Conservation (phyloP, 2,888 invertebrate species). For the Nasonia oneida region DNA sequence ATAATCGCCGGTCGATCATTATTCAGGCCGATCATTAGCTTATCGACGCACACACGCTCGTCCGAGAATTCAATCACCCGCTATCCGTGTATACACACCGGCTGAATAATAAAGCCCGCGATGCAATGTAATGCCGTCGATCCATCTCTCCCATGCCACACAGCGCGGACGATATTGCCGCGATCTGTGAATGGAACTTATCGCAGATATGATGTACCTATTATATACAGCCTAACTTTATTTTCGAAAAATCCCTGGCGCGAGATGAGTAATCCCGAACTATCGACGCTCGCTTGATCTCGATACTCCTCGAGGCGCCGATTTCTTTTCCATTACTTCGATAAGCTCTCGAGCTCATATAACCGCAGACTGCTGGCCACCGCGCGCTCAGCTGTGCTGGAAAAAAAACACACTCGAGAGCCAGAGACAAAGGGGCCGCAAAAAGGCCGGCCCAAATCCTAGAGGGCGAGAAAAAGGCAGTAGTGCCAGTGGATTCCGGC, state of each 20-base stretch:
- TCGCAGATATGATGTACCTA: too few species aligned
- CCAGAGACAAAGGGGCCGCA: background rate
- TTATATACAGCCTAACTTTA: background rate
- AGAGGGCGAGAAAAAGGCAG: conserved; percentile 16
- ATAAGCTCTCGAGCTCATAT: conserved; percentile 38
- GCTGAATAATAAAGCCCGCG: conserved; percentile 71
- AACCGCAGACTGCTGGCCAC: conserved; percentile 9
- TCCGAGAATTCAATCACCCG: conserved; percentile 75
- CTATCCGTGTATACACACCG: conserved; percentile 73
- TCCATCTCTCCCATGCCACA: background rate
- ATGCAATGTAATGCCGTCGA: background rate
- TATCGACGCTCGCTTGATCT: conserved; percentile 9
- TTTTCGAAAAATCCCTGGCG: background rate
- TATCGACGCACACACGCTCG: conserved; percentile 70
- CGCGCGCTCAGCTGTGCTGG: background rate
- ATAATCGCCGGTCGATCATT: conserved; percentile 71
- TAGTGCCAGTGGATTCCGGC: background rate
- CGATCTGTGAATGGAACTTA: too few species aligned
- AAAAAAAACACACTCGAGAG: background rate
- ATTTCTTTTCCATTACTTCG: conserved; percentile 43
- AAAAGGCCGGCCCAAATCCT: conserved; percentile 18
- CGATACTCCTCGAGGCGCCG: conserved; percentile 24
- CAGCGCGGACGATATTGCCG: too few species aligned
- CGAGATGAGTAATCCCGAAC: background rate
- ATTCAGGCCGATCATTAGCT: conserved; percentile 77